Percentiles rank a stretch among this genome's conserved stretches.
These are phyloP conservation scores for Pipistrellus kuhlii DNA, from an alignment of 2,797 vertebrate species.

Conservation along the genomic window DNA sequence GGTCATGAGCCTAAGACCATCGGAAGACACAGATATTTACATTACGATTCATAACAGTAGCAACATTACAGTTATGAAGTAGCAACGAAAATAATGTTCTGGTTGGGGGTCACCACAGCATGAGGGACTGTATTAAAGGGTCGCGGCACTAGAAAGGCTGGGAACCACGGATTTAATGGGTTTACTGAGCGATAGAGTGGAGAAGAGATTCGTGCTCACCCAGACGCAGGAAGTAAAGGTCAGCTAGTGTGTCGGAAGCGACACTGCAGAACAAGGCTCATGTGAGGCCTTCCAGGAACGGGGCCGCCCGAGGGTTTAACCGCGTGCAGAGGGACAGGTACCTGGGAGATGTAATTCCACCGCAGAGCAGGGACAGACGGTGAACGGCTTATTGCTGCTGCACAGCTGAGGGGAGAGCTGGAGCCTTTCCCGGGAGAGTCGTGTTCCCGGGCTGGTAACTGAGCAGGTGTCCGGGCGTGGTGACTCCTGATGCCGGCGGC, in stretches of 20 bases:
- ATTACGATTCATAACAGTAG: no score
- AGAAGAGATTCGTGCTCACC: neutral
- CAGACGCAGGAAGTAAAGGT: conserved; percentile 4
- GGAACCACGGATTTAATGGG: neutral
- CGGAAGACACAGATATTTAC: no score
- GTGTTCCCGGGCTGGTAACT: neutral
- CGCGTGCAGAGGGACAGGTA: neutral
- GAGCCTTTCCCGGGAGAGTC: neutral
- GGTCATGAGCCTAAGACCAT: no score
- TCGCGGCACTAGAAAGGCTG: no score
- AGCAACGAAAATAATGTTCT: no score
- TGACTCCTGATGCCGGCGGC: neutral
- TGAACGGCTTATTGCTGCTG: neutral
- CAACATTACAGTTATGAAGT: no score
- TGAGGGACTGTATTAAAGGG: no score
- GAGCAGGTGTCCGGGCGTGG: neutral
- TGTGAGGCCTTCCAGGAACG: neutral
- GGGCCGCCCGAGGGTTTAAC: neutral
- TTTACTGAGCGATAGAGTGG: neutral
- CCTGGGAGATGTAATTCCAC: neutral
- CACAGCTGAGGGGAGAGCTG: neutral
- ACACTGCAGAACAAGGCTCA: neutral
- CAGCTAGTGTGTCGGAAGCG: neutral
- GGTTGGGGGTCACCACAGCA: no score
- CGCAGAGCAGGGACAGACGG: neutral